Base-by-base conservation (phyloP, 2,113 vertebrate genomes). In the Carassius carassius region DNA sequence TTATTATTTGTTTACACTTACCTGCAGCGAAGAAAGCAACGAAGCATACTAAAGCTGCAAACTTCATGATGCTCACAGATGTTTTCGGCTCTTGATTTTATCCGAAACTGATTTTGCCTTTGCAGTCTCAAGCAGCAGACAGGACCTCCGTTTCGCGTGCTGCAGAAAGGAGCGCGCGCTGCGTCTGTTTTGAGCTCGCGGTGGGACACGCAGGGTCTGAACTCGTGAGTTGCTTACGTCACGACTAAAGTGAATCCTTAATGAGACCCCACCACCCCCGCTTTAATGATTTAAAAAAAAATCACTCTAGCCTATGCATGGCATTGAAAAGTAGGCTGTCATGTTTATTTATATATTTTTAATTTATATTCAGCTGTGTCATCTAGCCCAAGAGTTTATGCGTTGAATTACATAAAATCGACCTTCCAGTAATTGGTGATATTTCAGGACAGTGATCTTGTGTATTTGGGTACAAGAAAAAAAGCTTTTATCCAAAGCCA, bases 31-130 rank as follows among this genome's bases (percentile, higher is more conserved):
- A 88, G 29, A 87, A 89, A 17, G 82, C 82, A 17, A 89, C 82
- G 37, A 86, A 74, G 12, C 81, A 83, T 2, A 92, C 25, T 0
- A 92, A 37, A 8, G 89, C 41, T 16, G 90, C 1, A 8, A 91
- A 88, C 77, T 90, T 93, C 94, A 95, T 95, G 47, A n/a, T 83
- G 16, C 37, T 3, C 37, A 6, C 37, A 29, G 51, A 25, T 37
- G 19, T 75, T 56, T 25, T 37, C 25, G 56, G 25, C 41, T 17
- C 37, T 16, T 16, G n/a, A 7, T 19, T 3, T 62, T 80, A 10
- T 80, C 60, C 41, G 13, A 8, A 19, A 3, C 10, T 14, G 60
- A 0, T 49, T 17, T 17, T 17, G 60, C 49, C 41, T 81, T 29
- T 80, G 4, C 29, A 23, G 54, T 19, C 29, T 78, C 9, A 1